These are phyloP conservation scores for Trichosurus vulpecula DNA, from an alignment of 2,797 vertebrate genomes.

Conservation along the genomic window DNA sequence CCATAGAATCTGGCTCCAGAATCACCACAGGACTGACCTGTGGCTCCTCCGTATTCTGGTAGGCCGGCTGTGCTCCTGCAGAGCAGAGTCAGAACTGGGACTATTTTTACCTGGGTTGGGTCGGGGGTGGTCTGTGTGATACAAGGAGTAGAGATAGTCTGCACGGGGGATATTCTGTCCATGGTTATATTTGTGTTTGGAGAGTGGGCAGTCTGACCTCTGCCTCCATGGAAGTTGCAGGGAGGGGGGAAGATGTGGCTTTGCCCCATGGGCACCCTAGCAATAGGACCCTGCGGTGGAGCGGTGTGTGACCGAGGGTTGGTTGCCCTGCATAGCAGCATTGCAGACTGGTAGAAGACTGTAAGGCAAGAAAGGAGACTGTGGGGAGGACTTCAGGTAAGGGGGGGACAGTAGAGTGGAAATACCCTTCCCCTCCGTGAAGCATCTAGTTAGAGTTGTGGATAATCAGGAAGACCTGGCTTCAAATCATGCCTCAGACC, in stretches of 20 bases:
- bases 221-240: not conserved
- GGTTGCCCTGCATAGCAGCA: not conserved
- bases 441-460: not conserved
- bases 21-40: constrained; percentile 83
- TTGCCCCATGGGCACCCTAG: not conserved
- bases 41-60: constrained; percentile 89
- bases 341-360: not conserved
- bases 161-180: not conserved
- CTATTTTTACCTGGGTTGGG: not conserved
- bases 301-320: not conserved
- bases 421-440: not conserved
- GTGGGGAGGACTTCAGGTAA: not conserved
- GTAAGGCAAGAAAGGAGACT: not conserved
- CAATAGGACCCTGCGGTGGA: not conserved
- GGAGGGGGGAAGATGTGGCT: not conserved
- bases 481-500: not conserved
- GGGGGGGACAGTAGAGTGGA: not conserved
- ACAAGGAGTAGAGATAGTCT: not conserved
- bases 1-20: constrained; percentile 84
- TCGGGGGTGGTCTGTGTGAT: not conserved
- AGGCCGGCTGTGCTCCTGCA: constrained; percentile 67
- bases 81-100: not conserved
- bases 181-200: not conserved
- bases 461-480: not conserved
- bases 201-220: not conserved